Conservation (phyloP, 2,797 vertebrate species). For the Parauchenoglanis punctatus region DNA sequence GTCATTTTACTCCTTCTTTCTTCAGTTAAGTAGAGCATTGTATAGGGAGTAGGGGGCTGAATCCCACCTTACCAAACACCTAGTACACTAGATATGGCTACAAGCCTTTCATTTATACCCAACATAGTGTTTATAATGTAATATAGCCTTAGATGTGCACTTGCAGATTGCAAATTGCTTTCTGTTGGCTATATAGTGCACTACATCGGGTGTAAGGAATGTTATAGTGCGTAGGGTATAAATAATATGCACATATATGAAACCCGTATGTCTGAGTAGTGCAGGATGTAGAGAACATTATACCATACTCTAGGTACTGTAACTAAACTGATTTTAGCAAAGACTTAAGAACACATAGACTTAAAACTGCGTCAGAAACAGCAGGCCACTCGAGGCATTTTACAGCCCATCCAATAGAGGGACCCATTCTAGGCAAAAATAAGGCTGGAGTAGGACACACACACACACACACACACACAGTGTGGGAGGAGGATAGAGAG, state of each 20-base stretch:
- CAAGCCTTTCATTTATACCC: not conserved
- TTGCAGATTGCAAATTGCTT: no score
- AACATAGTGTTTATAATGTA: not conserved
- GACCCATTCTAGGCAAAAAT: conserved; percentile 4
- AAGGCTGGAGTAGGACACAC: conserved; percentile 12
- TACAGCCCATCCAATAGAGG: conserved; percentile 24
- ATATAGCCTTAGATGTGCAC: no score
- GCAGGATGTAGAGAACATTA: not conserved
- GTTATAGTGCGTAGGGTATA: no score
- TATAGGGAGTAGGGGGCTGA: not conserved
- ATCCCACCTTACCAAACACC: not conserved
- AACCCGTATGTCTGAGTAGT: no score
- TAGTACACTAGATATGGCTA: not conserved
- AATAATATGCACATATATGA: no score
- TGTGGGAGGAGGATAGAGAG: conserved; percentile 54
- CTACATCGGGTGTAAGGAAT: no score
- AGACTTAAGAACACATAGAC: not conserved
- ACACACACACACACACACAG: conserved; percentile 23
- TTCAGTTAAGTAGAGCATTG: not conserved
- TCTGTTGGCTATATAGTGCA: no score
- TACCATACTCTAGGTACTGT: not conserved
- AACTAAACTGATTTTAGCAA: not conserved
- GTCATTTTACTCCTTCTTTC: not conserved
- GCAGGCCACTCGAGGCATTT: not conserved
- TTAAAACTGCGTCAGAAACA: not conserved